Evolutionary conservation across 2,113 vertebrate species (phyloP).

Genomic region (Puffinus mauretanicus): DNA sequence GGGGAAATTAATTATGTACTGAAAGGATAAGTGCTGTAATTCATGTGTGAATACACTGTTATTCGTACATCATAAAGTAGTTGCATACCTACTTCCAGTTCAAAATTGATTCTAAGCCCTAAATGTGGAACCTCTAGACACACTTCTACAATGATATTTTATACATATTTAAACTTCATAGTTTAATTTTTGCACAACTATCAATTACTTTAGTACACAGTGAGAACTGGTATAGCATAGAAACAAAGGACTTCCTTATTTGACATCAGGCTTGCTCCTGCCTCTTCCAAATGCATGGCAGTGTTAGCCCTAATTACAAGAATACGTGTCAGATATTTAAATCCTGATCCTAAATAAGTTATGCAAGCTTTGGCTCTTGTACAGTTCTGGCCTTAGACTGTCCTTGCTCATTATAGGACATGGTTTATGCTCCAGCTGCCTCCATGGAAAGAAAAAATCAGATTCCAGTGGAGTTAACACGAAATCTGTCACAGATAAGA

Average conservation of each 20-base stretch:
- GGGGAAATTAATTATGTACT: neutral
- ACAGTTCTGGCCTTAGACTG: neutral
- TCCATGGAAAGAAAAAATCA: neutral
- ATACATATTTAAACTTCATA: neutral
- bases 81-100: neutral
- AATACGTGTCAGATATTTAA: neutral
- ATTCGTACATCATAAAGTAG: neutral
- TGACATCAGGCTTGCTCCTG: neutral
- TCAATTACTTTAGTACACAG: neutral
- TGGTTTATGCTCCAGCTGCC: neutral
- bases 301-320: neutral
- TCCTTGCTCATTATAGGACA: neutral
- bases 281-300: neutral
- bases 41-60: neutral
- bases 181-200: neutral
- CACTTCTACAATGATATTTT: neutral
- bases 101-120: neutral
- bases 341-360: neutral
- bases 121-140: neutral
- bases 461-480: neutral
- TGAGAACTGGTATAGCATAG: neutral
- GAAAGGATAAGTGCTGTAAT: neutral
- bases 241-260: neutral
- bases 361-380: neutral
- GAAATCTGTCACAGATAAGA: neutral